Percentiles rank a stretch among this genome's conserved stretches.
Conservation (phyloP, 2,113 vertebrate genomes). For the Misgurnus anguillicaudatus region DNA sequence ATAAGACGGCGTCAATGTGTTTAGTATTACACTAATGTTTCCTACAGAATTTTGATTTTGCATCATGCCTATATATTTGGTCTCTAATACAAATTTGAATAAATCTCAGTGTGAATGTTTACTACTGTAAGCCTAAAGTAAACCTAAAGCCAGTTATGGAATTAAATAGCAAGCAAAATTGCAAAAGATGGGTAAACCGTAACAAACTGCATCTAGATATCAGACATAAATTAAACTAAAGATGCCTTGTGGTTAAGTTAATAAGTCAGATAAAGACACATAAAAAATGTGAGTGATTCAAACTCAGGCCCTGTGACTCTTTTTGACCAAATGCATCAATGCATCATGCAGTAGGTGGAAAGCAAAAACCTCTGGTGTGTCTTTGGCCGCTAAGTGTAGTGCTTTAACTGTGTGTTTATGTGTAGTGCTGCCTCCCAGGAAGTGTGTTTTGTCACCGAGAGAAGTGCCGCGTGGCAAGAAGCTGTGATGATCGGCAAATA, state of each 20-base stretch:
- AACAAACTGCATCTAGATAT: too few relatives aligned
- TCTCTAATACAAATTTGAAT: too few relatives aligned
- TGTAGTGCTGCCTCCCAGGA: constrained; percentile 24
- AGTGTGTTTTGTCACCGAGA: constrained; percentile 44
- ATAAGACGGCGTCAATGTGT: background rate
- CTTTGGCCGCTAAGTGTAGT: background rate
- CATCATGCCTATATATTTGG: too few relatives aligned
- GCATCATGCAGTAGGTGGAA: background rate
- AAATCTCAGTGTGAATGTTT: too few relatives aligned
- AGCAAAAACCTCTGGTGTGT: background rate
- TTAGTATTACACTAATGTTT: constrained; percentile 14
- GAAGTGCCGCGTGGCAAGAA: constrained; percentile 47
- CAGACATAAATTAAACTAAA: too few relatives aligned
- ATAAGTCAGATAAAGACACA: too few relatives aligned
- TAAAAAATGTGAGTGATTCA: background rate
- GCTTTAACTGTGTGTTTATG: constrained; percentile 21
- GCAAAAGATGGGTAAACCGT: too few relatives aligned
- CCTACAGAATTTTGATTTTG: background rate
- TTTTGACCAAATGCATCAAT: too few relatives aligned
- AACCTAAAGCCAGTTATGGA: too few relatives aligned
- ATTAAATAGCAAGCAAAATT: too few relatives aligned
- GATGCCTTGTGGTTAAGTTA: too few relatives aligned
- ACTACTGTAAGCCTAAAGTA: too few relatives aligned
- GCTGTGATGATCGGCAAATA: constrained; percentile 56
- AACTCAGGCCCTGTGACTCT: background rate